Evolutionary conservation across 2,797 vertebrate species (phyloP), one percentile per base, ranked within the genome.

Genomic region (Ataeniobius toweri): DNA sequence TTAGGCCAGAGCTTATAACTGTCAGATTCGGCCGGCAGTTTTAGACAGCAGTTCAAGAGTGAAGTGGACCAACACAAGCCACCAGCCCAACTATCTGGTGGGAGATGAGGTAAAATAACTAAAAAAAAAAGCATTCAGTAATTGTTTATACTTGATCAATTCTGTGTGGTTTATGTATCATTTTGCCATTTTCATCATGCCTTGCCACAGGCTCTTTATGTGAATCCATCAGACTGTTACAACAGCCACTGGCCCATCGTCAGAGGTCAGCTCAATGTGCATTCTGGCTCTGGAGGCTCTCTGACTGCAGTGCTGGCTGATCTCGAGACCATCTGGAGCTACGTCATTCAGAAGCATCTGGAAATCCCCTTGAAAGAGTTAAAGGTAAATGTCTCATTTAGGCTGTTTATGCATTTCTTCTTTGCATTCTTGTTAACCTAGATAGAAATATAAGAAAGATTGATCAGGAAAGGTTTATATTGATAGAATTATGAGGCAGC

Each of bases 331-430:
- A 98, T 99, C 92, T 99, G 98, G 98, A 96, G 96, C 78, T 91
- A 98, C 36, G 94, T 97, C 70, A 95, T 99, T 91, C 98, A 99
- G 82, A 99, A 98, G 67, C 96, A 97, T 18, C 94, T 99, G 85
- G 98, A 99, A 92, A 98, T 99, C 83, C 96, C 97, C 1, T 84
- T 98, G 73, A 98, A 97, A 94, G 98, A 99, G 92, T 91, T 99
- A 31, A 99, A 99, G 97, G 98, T 99, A 85, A n/a, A 73, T 8
- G 9, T 36, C 22, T 1, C 24, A 0, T n/a, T 3, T 10, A 53
- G 31, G 70, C 3, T 36, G 65, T 31, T 67, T 50, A 8, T 31
- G 1, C 56, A 16, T 18, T 41, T 51, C 13, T 31, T 53, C 16
- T 28, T 10, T 56, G 9, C n/a, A 5, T 41, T 14, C 18, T 31